Evolutionary conservation across 2,888 invertebrate genomes (phyloP).

Genomic region (Lepidochitona cinerea): DNA sequence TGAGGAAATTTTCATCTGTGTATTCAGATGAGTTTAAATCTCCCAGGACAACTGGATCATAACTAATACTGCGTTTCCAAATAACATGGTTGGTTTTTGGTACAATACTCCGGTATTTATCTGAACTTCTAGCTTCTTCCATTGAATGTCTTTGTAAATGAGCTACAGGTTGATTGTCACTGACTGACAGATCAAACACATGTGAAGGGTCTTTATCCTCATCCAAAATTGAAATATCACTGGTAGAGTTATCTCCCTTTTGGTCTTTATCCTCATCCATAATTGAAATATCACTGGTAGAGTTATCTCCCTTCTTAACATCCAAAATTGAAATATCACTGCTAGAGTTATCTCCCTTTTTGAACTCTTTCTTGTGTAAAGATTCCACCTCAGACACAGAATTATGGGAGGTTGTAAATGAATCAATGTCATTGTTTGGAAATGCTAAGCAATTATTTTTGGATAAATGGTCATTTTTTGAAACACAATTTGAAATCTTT

Average conservation of each 20-base stretch:
- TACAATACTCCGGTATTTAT: background rate
- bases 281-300: background rate
- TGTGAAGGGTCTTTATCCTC: background rate
- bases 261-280: background rate
- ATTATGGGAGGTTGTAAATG: too few species aligned
- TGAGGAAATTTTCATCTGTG: constrained; percentile 6
- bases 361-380: background rate
- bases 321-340: background rate
- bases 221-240: background rate
- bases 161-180: background rate
- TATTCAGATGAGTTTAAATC: background rate
- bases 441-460: too few species aligned
- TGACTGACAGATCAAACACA: background rate
- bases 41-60: constrained; percentile 38
- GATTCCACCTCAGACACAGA: background rate
- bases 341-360: background rate
- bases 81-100: background rate
- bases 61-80: constrained; percentile 48
- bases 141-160: background rate
- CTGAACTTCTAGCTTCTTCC: background rate
- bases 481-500: too few species aligned
- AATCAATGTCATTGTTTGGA: too few species aligned
- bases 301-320: background rate
- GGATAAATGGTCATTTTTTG: too few species aligned
- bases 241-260: background rate